These are phyloP conservation scores for Pelecanus crispus DNA, from an alignment of 2,113 vertebrate species.

Conservation along the genomic window DNA sequence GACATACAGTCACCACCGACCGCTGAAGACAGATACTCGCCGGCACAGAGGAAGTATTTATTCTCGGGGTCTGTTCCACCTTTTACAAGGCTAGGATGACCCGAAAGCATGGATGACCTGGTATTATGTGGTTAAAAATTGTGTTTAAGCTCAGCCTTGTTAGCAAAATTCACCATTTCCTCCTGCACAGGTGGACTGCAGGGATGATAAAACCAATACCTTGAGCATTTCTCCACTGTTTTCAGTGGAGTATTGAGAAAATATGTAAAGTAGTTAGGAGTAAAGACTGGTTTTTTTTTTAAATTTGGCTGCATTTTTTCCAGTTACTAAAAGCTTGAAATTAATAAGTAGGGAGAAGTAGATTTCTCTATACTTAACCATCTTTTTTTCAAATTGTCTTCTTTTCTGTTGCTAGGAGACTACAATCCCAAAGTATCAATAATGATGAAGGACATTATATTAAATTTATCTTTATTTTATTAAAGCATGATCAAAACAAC, in stretches of 20 bases:
- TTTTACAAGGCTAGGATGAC: neutral
- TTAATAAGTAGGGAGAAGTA: neutral
- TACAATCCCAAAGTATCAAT: neutral
- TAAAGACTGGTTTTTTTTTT: neutral
- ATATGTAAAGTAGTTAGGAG: neutral
- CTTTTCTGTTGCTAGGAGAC: neutral
- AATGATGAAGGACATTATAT: neutral
- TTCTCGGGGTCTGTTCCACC: neutral
- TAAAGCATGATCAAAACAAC: neutral
- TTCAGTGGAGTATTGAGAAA: neutral
- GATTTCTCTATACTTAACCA: neutral
- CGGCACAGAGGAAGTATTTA: neutral
- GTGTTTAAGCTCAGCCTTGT: neutral
- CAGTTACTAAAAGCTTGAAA: neutral
- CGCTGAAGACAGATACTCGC: fast-evolving
- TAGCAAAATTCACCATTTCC: neutral
- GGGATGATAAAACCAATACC: neutral
- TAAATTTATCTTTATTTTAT: neutral
- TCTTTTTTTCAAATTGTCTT: neutral
- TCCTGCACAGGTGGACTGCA: neutral
- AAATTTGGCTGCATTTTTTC: neutral
- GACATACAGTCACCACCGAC: neutral
- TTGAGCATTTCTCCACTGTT: neutral
- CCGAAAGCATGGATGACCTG: neutral
- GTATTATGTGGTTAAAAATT: neutral